A percentile compares a stretch with the other conserved stretches of the same genome.
Evolutionary conservation across 2,888 invertebrate species (phyloP).

Genomic region (Epiblema foenella): DNA sequence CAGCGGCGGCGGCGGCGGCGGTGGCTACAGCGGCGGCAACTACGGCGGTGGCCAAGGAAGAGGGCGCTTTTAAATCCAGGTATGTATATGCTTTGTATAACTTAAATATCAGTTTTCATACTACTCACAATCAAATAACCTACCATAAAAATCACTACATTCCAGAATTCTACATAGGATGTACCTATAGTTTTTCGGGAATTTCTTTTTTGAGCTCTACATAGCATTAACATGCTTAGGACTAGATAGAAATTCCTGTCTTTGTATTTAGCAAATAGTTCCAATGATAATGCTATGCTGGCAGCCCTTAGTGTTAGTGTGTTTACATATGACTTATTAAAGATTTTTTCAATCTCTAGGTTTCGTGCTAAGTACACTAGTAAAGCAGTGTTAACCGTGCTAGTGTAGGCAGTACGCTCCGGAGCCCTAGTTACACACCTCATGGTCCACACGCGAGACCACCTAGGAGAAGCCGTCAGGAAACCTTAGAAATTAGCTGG

Average conservation of each 20-base stretch:
- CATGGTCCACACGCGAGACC: conserved; percentile 81
- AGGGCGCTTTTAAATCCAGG: conserved; percentile 61
- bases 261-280: conserved; percentile 59
- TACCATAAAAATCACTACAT: conserved; percentile 12
- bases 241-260: conserved; percentile 55
- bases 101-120: conserved; percentile 12
- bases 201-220: conserved; percentile 59
- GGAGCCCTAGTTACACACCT: conserved; percentile 83
- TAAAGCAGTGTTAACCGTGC: conserved; percentile 82
- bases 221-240: conserved; percentile 78
- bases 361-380: conserved; percentile 85
- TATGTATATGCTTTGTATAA: conserved; percentile 43
- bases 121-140: conserved; percentile 28
- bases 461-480: conserved; percentile 82
- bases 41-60: conserved; percentile 76
- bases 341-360: conserved; percentile 85
- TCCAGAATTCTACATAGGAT: conserved; percentile 16
- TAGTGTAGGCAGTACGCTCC: conserved; percentile 85
- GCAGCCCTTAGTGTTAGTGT: conserved; percentile 69
- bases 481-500: conserved; percentile 76
- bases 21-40: conserved; percentile 72
- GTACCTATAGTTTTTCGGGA: conserved; percentile 20
- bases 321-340: conserved; percentile 70
- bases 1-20: conserved; percentile 74
- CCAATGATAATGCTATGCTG: conserved; percentile 79